A percentile compares a stretch with the other conserved stretches of the same genome.
phyloP scores from a whole-genome alignment of 2,797 vertebrate species.

The Trachurus trachurus region DNA sequence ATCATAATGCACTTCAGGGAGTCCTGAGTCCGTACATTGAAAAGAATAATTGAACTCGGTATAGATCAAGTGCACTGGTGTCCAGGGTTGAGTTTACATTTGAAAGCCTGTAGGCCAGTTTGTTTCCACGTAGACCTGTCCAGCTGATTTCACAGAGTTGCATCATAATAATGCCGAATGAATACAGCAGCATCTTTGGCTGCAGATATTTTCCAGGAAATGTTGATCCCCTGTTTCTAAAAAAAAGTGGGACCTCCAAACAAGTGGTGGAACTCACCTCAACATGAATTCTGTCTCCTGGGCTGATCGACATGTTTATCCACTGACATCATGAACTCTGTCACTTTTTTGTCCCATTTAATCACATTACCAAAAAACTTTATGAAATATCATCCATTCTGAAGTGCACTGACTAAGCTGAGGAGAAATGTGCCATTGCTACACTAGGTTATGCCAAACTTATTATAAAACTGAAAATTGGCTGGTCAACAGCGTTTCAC shows the following conservation, averaged over 20 bases:
- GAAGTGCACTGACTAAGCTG: not conserved
- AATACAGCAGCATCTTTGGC: not conserved
- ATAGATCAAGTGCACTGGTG: not conserved
- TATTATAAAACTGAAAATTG: not conserved
- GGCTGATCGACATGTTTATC: not conserved
- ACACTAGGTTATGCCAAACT: not conserved
- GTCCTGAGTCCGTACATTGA: not conserved
- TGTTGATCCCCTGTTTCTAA: not conserved
- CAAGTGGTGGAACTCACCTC: not conserved
- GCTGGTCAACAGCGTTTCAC: not conserved
- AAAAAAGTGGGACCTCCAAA: not conserved
- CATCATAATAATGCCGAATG: not conserved
- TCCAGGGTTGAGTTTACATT: not conserved
- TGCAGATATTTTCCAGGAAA: not conserved
- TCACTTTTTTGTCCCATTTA: not conserved
- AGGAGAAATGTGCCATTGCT: not conserved
- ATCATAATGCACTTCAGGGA: not conserved
- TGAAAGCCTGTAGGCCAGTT: not conserved
- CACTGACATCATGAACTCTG: not conserved
- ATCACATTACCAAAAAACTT: not conserved
- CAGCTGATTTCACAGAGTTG: not conserved
- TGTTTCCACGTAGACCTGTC: not conserved
- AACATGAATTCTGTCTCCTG: not conserved
- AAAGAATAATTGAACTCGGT: not conserved
- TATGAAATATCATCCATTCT: not conserved